Conservation (phyloP, 2,797 vertebrate genomes). For the Coregonus sp. region DNA sequence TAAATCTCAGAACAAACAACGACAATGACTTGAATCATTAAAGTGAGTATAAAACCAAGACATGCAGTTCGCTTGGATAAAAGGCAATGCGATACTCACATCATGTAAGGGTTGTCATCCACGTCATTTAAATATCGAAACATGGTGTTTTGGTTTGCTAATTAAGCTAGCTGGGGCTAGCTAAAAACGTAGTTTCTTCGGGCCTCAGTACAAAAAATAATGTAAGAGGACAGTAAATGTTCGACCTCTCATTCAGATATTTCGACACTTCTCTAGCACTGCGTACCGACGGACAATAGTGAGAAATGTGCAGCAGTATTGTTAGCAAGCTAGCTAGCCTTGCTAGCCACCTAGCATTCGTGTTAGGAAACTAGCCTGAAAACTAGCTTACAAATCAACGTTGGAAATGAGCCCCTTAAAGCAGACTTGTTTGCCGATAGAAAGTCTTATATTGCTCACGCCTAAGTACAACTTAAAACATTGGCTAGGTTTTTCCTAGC, state of each 20-base stretch:
- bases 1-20: background rate
- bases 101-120: slow-evolving; percentile 82
- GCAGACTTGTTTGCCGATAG: background rate
- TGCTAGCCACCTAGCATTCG: background rate
- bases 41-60: background rate
- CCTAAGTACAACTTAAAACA: slow-evolving; percentile 1
- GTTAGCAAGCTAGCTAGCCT: slow-evolving; percentile 69
- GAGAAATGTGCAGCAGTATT: slow-evolving; percentile 19
- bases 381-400: slow-evolving; percentile 4
- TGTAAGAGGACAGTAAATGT: slow-evolving; percentile 4
- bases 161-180: slow-evolving; percentile 18
- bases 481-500: slow-evolving; percentile 23
- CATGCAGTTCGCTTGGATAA: background rate
- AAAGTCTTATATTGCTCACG: background rate
- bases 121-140: slow-evolving; percentile 82
- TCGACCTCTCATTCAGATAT: slow-evolving; percentile 1
- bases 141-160: slow-evolving; percentile 66
- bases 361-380: background rate
- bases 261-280: background rate
- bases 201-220: slow-evolving; percentile 1
- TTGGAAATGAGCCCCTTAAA: background rate
- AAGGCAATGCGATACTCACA: slow-evolving; percentile 71
- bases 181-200: slow-evolving; percentile 4
- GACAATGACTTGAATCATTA: background rate
- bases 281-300: slow-evolving; percentile 1